Conservation (phyloP, 2,888 invertebrate species). For the Limnephilus marmoratus region DNA sequence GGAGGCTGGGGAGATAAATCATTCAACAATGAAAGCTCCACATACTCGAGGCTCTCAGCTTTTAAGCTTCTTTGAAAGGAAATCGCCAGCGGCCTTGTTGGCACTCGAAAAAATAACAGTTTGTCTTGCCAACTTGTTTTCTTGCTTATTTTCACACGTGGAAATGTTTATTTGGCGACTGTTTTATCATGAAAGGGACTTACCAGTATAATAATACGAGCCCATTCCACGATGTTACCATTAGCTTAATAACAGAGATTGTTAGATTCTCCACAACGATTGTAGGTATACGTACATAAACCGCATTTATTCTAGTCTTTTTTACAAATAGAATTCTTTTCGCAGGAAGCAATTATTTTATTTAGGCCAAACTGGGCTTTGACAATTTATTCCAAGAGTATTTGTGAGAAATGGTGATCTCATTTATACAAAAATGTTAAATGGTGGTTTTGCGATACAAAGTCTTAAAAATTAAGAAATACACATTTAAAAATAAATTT, state of each 20-base stretch:
- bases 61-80: slow-evolving; percentile 44
- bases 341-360: not conserved
- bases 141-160: slow-evolving; percentile 34
- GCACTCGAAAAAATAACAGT: slow-evolving; percentile 47
- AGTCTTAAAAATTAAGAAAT: not conserved
- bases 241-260: not conserved
- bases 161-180: slow-evolving; percentile 29
- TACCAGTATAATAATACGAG: not conserved
- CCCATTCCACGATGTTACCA: not conserved
- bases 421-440: not conserved
- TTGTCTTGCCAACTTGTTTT: slow-evolving; percentile 39
- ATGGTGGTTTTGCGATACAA: not conserved
- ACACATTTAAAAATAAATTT: too few species aligned
- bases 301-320: not conserved
- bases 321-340: not conserved
- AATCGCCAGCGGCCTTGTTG: slow-evolving; percentile 42
- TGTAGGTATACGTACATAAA: not conserved
- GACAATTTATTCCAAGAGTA: not conserved
- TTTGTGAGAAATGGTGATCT: not conserved
- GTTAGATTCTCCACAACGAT: not conserved
- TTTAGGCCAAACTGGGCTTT: not conserved
- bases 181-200: not conserved
- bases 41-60: slow-evolving; percentile 42
- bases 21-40: slow-evolving; percentile 53
- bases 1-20: slow-evolving; percentile 47